Percentiles rank a stretch among this genome's conserved stretches.
Evolutionary conservation across 2,888 invertebrate species (phyloP).

Genomic region (Arctia plantaginis): DNA sequence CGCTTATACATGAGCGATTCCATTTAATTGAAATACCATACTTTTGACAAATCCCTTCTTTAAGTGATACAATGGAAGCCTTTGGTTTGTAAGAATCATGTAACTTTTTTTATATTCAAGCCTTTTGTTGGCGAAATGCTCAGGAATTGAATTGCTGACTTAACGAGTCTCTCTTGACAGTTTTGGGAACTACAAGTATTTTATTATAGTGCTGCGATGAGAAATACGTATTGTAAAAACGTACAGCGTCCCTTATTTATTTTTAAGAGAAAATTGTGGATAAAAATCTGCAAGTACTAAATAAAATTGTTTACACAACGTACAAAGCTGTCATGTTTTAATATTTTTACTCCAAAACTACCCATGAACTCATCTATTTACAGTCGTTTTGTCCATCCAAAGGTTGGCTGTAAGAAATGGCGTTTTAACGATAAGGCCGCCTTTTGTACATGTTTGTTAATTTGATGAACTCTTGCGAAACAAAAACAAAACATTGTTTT

Average conservation of each 20-base stretch:
- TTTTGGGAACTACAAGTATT: constrained; percentile 19
- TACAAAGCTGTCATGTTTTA: too few species aligned
- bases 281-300: too few species aligned
- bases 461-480: too few species aligned
- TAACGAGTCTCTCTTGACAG: constrained; percentile 25
- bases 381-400: too few species aligned
- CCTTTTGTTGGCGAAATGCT: constrained; percentile 17
- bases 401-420: too few species aligned
- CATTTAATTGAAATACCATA: constrained; percentile 8
- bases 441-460: too few species aligned
- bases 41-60: constrained; percentile 18
- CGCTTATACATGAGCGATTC: not conserved
- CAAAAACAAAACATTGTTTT: too few species aligned
- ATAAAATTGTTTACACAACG: too few species aligned
- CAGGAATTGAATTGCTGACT: constrained; percentile 10
- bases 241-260: not conserved
- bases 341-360: too few species aligned
- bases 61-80: constrained; percentile 6
- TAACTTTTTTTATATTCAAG: constrained; percentile 27
- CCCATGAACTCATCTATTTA: too few species aligned
- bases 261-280: too few species aligned
- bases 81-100: constrained; percentile 28
- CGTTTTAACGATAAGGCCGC: too few species aligned
- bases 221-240: not conserved
- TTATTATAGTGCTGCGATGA: not conserved